Percentiles rank a stretch among this genome's conserved stretches.
Evolutionary conservation across 2,113 vertebrate species (phyloP).

Genomic region (Ardeotis arabs): DNA sequence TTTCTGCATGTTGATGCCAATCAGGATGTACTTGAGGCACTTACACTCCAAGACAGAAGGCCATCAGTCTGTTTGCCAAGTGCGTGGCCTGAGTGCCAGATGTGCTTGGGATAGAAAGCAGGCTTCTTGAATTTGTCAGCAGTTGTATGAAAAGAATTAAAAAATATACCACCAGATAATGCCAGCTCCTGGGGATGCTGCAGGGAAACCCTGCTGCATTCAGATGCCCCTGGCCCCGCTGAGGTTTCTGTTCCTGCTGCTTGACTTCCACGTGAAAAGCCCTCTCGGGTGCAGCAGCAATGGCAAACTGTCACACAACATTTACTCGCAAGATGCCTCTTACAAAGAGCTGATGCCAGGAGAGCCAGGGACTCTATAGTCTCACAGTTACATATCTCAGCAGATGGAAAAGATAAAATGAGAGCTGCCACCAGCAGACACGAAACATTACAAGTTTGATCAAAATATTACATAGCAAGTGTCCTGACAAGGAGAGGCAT

Average conservation of each 20-base stretch:
- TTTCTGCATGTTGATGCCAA: conserved; percentile 51
- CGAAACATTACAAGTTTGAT: not conserved
- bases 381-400: not conserved
- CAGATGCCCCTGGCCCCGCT: not conserved
- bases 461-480: not conserved
- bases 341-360: not conserved
- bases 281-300: not conserved
- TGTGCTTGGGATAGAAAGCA: conserved; percentile 27
- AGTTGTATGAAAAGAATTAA: not conserved
- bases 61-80: conserved; percentile 32
- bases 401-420: not conserved
- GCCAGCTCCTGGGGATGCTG: not conserved
- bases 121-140: not conserved
- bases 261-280: not conserved
- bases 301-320: not conserved
- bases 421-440: conserved; percentile 3
- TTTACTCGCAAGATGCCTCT: not conserved
- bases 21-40: conserved; percentile 54
- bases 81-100: conserved; percentile 7
- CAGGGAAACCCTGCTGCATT: conserved; percentile 18
- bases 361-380: not conserved
- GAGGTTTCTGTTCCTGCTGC: not conserved
- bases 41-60: conserved; percentile 21
- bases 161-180: not conserved
- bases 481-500: not conserved